Percentiles rank a stretch among this genome's conserved stretches.
Evolutionary conservation across 2,888 invertebrate species (phyloP).

Genomic region (Leucophora obtusa): DNA sequence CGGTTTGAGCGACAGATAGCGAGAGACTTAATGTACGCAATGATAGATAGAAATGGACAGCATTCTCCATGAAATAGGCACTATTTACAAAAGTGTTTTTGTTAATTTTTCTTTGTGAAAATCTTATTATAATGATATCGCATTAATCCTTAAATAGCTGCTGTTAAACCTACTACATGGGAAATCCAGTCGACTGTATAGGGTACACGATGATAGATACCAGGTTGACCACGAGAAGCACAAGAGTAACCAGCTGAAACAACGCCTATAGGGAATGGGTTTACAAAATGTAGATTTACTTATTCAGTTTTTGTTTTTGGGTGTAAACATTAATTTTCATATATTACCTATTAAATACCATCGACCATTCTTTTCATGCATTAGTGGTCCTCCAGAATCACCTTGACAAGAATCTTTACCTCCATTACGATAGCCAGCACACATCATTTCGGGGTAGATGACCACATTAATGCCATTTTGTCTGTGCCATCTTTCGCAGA

Average conservation of each 20-base stretch:
- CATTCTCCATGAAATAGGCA: slow-evolving; percentile 35
- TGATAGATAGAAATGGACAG: slow-evolving; percentile 13
- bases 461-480: slow-evolving; percentile 83
- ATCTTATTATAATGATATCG: slow-evolving; percentile 8
- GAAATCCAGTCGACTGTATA: slow-evolving; percentile 96
- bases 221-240: slow-evolving; percentile 94
- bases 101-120: slow-evolving; percentile 1
- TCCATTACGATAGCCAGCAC: slow-evolving; percentile 93
- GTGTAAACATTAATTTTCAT: too few relatives aligned
- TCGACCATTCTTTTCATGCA: slow-evolving; percentile 91
- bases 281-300: background rate
- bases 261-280: slow-evolving; percentile 81
- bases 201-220: slow-evolving; percentile 95
- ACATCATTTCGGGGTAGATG: slow-evolving; percentile 97
- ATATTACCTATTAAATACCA: slow-evolving; percentile 88
- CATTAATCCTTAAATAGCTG: slow-evolving; percentile 69
- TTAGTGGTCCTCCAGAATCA: slow-evolving; percentile 89
- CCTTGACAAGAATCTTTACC: slow-evolving; percentile 85
- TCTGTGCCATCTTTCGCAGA: slow-evolving; percentile 83
- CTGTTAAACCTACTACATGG: slow-evolving; percentile 80
- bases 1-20: background rate
- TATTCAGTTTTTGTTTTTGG: background rate
- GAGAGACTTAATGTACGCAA: background rate
- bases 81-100: slow-evolving; percentile 59
- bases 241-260: slow-evolving; percentile 97